Evolutionary conservation across 1,140 invertebrate species (phyloP), one percentile per base, ranked within the genome.

Genomic region (Metopolophium dirhodum): DNA sequence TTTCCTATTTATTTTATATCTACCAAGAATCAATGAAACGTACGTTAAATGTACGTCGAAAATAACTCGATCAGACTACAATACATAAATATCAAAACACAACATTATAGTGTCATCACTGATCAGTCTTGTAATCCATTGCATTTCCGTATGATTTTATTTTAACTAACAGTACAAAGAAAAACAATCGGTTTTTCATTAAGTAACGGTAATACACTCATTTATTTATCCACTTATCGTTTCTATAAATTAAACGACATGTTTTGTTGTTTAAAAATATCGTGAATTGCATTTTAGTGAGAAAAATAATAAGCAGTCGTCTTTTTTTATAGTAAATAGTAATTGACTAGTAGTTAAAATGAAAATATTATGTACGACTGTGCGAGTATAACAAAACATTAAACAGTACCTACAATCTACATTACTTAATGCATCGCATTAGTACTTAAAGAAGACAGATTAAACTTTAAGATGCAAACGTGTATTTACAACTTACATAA

Each of bases 21-120:
- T 87, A 47, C 8, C 23, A 45, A 37, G 54, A 57, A 57, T 57
- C 51, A 41, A n/a, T 88, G 61, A 35, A 77, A 77, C 30, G 61
- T n/a, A 77, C 61, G 61, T 77, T 77, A 77, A 77, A 77, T n/a
- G 61, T 77, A 77, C 61, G 61, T 77, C 61, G 61, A 77, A 77
- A 77, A 77, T 77, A 77, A 77, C 61, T 77, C 4, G 61, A 77
- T 20, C 61, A n/a, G 30, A 35, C 30, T 2, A 14, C 14, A 6
- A 68, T 30, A 77, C 1, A 77, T 68, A 68, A n/a, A 68, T n/a
- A 68, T 30, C 30, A n/a, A n/a, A n/a, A 77, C 6, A 77, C 30
- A 77, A 77, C 61, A n/a, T 77, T n/a, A n/a, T 6, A 77, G 61
- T n/a, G 30, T 77, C 11, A n/a, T 68, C 61, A 68, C 11, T 68